Base-by-base conservation (phyloP, 2,113 vertebrate genomes). In the Bothrops jararaca region DNA sequence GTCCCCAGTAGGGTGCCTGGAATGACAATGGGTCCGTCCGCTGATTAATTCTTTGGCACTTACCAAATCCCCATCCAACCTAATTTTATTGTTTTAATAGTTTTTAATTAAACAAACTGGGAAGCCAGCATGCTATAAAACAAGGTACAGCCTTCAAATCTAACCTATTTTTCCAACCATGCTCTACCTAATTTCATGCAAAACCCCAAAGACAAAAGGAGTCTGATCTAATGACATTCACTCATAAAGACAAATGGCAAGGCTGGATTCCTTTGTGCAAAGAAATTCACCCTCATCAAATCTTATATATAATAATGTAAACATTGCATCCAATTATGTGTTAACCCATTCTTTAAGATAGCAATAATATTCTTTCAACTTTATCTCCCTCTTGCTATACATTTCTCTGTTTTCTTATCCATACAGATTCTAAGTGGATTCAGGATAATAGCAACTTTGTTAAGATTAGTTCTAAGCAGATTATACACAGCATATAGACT, bases 161-260 rank as follows among this genome's bases (percentile, higher is more conserved):
- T 80, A 80, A 80, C 74, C 74, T 80, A 22, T 9, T 18, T 42
- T 42, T 18, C 34, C 34, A 80, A 3, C 20, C 22, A 80, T 80
- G 74, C 3, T 42, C 74, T 42, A 42, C 3, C 34, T 42, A 8
- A 42, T 80, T 9, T 80, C 34, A 80, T 56, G 18, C 54, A 20
- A 22, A 80, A 18, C 39, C 34, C 34, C 74, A 80, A 22, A 80
- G 74, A 80, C 18, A 42, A 74, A 42, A 3, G 2, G 7, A 39
- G 45, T 95, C 93, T 91, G 95, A 87, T 24, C 85, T 95, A 96
- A 96, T 90, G 85, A 90, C 90, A 94, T 74, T 74, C n/a, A 34
- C n/a, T 34, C 13, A 80, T 20, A 80, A 39, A 80, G 69, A 23
- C 88, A 94, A 95, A 93, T 91, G 93, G 54, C 89, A 86, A 86